These are phyloP conservation scores for Chymomyza caudatula DNA, from an alignment of 2,888 invertebrate species.

Conservation along the genomic window DNA sequence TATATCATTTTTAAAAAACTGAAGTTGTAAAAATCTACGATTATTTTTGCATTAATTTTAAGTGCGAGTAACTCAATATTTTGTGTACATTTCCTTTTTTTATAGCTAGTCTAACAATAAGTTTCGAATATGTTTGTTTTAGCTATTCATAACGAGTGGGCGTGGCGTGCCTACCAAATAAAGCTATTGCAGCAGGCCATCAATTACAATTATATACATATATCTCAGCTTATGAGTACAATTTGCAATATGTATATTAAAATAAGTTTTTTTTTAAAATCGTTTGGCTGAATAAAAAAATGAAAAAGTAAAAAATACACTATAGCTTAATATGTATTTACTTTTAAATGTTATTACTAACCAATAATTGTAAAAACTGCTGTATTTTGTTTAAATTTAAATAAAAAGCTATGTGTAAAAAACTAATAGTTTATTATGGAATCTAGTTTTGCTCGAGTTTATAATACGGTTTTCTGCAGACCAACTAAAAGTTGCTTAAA, in stretches of 20 bases:
- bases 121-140: slow-evolving; percentile 34
- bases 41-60: not conserved
- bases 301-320: slow-evolving; percentile 24
- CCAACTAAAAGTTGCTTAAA: too few relatives aligned
- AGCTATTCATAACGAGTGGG: not conserved
- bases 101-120: slow-evolving; percentile 23
- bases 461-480: not conserved
- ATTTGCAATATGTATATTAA: slow-evolving; percentile 61
- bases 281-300: slow-evolving; percentile 3
- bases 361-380: slow-evolving; percentile 22
- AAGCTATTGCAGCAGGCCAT: slow-evolving; percentile 55
- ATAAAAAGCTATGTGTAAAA: slow-evolving; percentile 35
- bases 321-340: not conserved
- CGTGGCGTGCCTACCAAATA: not conserved
- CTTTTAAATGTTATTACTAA: slow-evolving; percentile 4
- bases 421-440: too few relatives aligned
- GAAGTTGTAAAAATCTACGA: not conserved
- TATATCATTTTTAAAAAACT: not conserved
- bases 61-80: not conserved
- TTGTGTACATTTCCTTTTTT: not conserved
- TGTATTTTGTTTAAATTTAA: slow-evolving; percentile 37
- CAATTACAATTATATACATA: slow-evolving; percentile 39
- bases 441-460: too few relatives aligned
- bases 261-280: slow-evolving; percentile 36
- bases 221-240: slow-evolving; percentile 42